A percentile compares a stretch with the other conserved stretches of the same genome.
Evolutionary conservation across 64 coral and sea anemone genomes (phyloP).

Genomic region (Platygyra sinensis): DNA sequence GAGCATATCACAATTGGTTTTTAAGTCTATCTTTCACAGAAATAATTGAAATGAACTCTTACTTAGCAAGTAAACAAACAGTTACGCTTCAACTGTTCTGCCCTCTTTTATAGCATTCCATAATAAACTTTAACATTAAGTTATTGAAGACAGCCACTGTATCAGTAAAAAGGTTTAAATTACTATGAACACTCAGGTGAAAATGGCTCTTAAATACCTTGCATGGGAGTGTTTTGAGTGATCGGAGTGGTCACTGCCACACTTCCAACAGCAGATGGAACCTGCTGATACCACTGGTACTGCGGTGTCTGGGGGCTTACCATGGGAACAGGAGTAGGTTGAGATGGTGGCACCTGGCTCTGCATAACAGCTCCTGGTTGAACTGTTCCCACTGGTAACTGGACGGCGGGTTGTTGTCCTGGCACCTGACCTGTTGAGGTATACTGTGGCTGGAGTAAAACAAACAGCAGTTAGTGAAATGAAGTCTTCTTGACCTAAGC

Average conservation of each 20-base stretch:
- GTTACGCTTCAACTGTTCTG: too few relatives aligned
- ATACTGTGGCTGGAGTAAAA: slow-evolving; percentile 12
- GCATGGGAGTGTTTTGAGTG: not conserved
- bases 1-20: too few relatives aligned
- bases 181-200: too few relatives aligned
- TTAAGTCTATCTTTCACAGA: too few relatives aligned
- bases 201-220: not conserved
- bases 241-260: not conserved
- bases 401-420: slow-evolving; percentile 15
- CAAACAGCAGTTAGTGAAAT: not conserved
- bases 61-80: too few relatives aligned
- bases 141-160: too few relatives aligned
- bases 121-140: too few relatives aligned
- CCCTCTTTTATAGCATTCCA: too few relatives aligned
- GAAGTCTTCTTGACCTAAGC: too few relatives aligned
- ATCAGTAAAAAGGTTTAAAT: too few relatives aligned
- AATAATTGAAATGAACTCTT: too few relatives aligned
- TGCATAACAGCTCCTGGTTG: slow-evolving; percentile 16
- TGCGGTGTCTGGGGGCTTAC: slow-evolving; percentile 39
- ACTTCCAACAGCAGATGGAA: slow-evolving; percentile 32
- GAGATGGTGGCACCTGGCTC: slow-evolving; percentile 4
- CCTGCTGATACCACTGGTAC: slow-evolving; percentile 56
- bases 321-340: slow-evolving; percentile 14
- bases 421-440: slow-evolving; percentile 1
- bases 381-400: slow-evolving; percentile 22